Percentiles rank a stretch among this genome's conserved stretches.
phyloP scores from a whole-genome alignment of 2,888 invertebrate genomes.

The Patella depressa region DNA sequence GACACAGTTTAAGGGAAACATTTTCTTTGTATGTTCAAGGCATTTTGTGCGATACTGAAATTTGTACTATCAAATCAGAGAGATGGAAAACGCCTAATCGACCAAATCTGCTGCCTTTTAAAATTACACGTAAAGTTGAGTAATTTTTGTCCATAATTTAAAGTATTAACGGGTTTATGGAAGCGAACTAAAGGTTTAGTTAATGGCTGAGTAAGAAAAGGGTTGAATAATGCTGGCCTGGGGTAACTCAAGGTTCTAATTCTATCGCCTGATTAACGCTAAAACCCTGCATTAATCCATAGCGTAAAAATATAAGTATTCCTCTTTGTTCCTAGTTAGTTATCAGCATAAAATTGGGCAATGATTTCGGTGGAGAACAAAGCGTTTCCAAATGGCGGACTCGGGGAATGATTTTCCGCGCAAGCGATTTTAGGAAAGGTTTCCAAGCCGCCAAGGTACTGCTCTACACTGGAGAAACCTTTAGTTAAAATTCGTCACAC shows the following conservation, averaged over 20 bases:
- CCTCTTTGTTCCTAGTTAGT: not conserved
- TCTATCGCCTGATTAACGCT: conserved; percentile 3
- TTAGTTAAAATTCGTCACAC: not conserved
- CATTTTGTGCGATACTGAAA: no score
- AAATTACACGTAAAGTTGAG: not conserved
- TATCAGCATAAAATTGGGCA: conserved; percentile 3
- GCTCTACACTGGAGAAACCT: not conserved
- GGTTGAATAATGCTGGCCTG: not conserved
- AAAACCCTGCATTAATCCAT: not conserved
- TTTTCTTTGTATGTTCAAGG: no score
- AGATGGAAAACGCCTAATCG: no score
- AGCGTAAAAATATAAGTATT: conserved; percentile 5
- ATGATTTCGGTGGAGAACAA: not conserved
- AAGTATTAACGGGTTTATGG: conserved; percentile 3
- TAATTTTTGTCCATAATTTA: not conserved
- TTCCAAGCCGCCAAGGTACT: not conserved
- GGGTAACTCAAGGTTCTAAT: not conserved
- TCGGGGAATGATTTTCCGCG: conserved; percentile 1
- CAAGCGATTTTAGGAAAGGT: conserved; percentile 6
- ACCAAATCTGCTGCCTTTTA: not conserved
- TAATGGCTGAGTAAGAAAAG: not conserved
- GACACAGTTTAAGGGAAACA: no score
- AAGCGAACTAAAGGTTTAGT: conserved; percentile 5
- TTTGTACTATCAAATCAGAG: no score
- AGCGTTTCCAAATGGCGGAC: conserved; percentile 6